Evolutionary conservation across 53 echinoderm and acorn worm genomes (phyloP), one percentile per base, ranked within the genome.

Genomic region (Actinopyga echinites): DNA sequence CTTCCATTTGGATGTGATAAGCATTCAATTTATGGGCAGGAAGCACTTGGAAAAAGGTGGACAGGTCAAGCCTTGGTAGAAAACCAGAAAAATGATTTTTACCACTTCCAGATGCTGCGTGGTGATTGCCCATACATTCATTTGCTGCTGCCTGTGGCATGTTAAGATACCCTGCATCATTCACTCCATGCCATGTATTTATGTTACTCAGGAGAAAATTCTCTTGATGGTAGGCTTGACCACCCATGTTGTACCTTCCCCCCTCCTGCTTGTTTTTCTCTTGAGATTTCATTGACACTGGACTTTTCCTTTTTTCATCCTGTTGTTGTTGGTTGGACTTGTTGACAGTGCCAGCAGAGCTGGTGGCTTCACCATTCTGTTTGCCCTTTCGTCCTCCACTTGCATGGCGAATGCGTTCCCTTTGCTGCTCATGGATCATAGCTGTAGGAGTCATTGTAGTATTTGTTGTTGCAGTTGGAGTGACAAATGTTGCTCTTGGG

Each of bases 1-100:
- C 94, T 61, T 99, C 94, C 99, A 99, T 99, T 79, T 92, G 90
- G 82, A 99, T 99, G 85, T 99, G 99, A 73, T 99, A 99, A 15
- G 99, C 90, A 85, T 99, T 99, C 67, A 94, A 89, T 80, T 99
- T 99, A 79, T 92, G 90, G 6, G 90, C 89, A 15, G 99, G 99
- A 57, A 99, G 89, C 42, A 94, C 90, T 79, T 99, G 90, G 84
- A 90, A 85, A 68, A 99, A 99, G 13, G 91, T 88, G 2, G 99
- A 93, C 40, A 94, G 90, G 87, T 99, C 99, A 77, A 99, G 40
- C 21, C 99, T 84, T 56, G 91, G 99, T 91, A 99, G 84, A 73
- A 99, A 94, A 33, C 89, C 89, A 56, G 79, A 32, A 28, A 57
- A 85, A 28, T 85, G 85, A 64, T 65, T 84, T 24, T 84, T 77